Evolutionary conservation across 2,113 vertebrate species (phyloP).

Genomic region (Galemys pyrenaicus): DNA sequence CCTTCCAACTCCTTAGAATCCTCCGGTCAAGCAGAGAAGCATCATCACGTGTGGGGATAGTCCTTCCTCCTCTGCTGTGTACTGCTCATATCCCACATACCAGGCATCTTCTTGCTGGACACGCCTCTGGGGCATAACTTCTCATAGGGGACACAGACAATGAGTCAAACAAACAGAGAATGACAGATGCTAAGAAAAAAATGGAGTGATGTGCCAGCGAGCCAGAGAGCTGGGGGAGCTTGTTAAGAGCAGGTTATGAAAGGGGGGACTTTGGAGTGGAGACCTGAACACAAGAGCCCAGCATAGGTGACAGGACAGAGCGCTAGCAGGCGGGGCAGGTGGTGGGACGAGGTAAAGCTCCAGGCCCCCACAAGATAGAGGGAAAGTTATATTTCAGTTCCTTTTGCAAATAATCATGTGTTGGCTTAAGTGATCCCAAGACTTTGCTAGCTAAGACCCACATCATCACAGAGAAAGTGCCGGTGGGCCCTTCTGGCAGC

Average conservation of each 20-base stretch:
- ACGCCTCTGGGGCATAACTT: background rate
- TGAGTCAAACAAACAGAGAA: background rate
- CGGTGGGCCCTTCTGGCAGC: background rate
- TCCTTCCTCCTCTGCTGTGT: background rate
- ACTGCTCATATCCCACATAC: background rate
- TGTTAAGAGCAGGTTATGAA: background rate
- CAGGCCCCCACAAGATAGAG: too few species aligned
- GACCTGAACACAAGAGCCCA: background rate
- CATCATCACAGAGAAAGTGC: background rate
- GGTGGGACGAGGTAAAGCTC: background rate
- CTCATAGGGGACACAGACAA: background rate
- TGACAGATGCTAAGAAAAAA: background rate
- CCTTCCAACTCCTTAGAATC: background rate
- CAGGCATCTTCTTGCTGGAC: background rate
- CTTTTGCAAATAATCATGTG: background rate
- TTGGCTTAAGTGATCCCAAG: background rate
- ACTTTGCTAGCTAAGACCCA: background rate
- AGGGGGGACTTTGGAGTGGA: background rate
- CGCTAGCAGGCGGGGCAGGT: background rate
- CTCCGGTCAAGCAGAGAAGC: background rate
- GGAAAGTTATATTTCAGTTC: too few species aligned
- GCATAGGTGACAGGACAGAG: too few species aligned
- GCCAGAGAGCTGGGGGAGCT: background rate
- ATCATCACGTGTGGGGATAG: fast-evolving
- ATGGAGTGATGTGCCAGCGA: background rate